Base-by-base conservation (phyloP, 1,140 invertebrate genomes). In the Macrosteles quadrilineatus region DNA sequence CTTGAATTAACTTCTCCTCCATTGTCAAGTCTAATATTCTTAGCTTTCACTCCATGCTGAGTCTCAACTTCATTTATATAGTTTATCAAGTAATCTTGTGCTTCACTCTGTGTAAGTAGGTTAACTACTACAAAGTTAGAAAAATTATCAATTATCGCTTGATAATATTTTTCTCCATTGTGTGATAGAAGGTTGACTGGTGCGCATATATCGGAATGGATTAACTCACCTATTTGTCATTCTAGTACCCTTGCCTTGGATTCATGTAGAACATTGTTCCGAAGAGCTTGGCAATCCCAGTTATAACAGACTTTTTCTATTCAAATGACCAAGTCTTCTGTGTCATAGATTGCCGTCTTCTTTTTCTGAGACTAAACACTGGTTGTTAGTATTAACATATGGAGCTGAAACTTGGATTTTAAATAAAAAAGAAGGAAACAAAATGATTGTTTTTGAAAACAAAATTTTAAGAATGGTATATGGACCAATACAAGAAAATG, bases 1-100 rank as follows among this genome's bases (percentile, higher is more conserved):
- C 63, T 73, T 73, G 4, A 76, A 31, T 40, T 45, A 63, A 59
- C 69, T 62, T 72, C 67, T 11, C 73, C 73, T 25, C 71, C 53
- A 69, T 72, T 72, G 47, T 73, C 73, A 29, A 25, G 65, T 19
- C 64, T 40, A 31, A 72, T 21, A 14, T 14, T 59, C 43, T 45
- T 67, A 1, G 67, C 47, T 57, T 43, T 4, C 14, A 66, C 21
- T 59, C 43, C 36, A 30, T 66, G 40, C 45, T 69, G 29, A n/a
- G n/a, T n/a, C n/a, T n/a, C n/a, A n/a, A n/a, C n/a, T n/a, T n/a
- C 47, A 11, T 19, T 53, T 21, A 30, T n/a, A 65, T 69, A 72
- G 25, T 65, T 23, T 43, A 63, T 65, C 23, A 69, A 65, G 12
- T 25, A 14, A 53, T 64, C 25, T 25, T 23, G 31, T 17, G 57